Conservation (phyloP, 2,888 invertebrate species). For the Nephrotoma flavescens region DNA sequence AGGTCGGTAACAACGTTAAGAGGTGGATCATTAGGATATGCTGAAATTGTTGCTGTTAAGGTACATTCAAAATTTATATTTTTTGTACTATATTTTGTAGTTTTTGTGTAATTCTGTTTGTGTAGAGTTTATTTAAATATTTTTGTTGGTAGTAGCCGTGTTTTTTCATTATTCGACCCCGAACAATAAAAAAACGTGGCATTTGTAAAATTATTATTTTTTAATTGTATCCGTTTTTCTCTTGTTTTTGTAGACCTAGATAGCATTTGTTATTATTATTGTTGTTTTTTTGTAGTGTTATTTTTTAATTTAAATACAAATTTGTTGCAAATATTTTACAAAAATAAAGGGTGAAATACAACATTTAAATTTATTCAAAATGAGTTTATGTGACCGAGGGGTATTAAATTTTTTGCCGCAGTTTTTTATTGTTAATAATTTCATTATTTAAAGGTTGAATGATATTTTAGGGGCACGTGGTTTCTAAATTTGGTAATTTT, state of each 20-base stretch:
- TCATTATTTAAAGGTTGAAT: too few relatives aligned
- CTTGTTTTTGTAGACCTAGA: neutral
- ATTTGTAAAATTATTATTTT: too few relatives aligned
- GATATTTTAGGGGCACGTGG: too few relatives aligned
- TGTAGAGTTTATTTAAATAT: neutral
- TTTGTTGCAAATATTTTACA: neutral
- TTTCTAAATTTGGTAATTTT: too few relatives aligned
- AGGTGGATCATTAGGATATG: conserved; percentile 74
- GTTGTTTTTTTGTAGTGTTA: neutral
- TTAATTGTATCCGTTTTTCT: too few relatives aligned
- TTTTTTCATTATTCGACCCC: neutral
- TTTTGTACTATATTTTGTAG: neutral
- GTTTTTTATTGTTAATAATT: neutral
- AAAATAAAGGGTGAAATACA: neutral
- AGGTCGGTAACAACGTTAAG: conserved; percentile 83
- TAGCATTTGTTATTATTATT: neutral
- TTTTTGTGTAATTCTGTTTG: neutral
- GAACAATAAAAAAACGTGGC: too few relatives aligned
- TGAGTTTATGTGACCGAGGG: neutral
- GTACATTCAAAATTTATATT: conserved; percentile 37
- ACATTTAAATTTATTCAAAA: neutral
- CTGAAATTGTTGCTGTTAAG: conserved; percentile 95
- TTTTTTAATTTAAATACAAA: neutral
- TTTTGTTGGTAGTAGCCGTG: too few relatives aligned
- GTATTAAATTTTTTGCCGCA: neutral